Conservation (phyloP, 2,113 vertebrate genomes). For the Psephotus haematonotus region DNA sequence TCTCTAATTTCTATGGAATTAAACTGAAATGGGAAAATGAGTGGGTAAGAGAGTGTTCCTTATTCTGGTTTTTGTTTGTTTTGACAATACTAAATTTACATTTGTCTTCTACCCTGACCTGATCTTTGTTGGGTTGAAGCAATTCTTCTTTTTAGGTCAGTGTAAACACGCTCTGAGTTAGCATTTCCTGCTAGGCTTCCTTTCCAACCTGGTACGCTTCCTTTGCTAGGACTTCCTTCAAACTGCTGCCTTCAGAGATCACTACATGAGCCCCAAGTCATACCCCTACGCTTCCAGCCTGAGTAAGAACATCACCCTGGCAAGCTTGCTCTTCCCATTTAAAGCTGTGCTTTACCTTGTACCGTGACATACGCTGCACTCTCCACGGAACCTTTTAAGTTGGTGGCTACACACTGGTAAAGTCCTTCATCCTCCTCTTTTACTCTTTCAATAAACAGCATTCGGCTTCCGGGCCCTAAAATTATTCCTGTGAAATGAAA, state of each 20-base stretch:
- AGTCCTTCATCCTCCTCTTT: constrained; percentile 89
- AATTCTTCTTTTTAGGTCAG: constrained; percentile 55
- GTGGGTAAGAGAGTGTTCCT: not conserved
- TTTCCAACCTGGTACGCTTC: constrained; percentile 50
- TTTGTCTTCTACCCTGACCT: constrained; percentile 49
- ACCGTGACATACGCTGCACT: constrained; percentile 88
- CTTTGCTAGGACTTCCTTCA: constrained; percentile 17
- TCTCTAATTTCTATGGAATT: not conserved
- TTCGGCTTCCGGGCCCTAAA: constrained; percentile 83
- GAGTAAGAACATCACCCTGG: not conserved
- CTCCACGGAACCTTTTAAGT: constrained; percentile 85
- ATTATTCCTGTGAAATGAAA: constrained; percentile 83
- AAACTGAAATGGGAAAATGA: constrained; percentile 24
- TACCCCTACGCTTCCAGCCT: not conserved
- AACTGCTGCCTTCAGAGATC: not conserved
- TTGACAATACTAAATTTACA: constrained; percentile 41
- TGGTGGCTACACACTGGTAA: constrained; percentile 88
- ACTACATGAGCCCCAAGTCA: not conserved
- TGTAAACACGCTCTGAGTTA: constrained; percentile 31
- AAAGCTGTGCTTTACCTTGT: constrained; percentile 77
- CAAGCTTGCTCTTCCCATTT: not conserved
- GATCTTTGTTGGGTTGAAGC: constrained; percentile 37
- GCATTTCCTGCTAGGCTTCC: constrained; percentile 65
- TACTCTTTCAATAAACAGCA: constrained; percentile 89
- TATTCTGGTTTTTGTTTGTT: constrained; percentile 33